Evolutionary conservation across 2,797 vertebrate genomes (phyloP), one percentile per base, ranked within the genome.

Genomic region (Astyanax mexicanus): DNA sequence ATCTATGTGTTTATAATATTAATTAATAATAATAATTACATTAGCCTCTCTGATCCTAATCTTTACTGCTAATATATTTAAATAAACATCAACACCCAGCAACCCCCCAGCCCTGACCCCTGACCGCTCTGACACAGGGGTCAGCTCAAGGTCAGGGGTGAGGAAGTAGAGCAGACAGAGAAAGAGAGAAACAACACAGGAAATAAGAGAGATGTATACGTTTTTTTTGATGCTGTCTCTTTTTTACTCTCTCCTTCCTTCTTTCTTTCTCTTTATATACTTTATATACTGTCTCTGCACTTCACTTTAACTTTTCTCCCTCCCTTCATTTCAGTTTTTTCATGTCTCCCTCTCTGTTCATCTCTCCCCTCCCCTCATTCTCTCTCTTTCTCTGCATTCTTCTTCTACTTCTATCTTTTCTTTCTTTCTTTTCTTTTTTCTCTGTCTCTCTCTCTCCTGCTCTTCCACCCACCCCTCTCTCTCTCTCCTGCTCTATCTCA

Each of bases 21-120:
- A n/a, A n/a, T n/a, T n/a, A n/a, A n/a, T n/a, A n/a, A n/a, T n/a
- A n/a, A n/a, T n/a, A n/a, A n/a, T n/a, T n/a, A n/a, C n/a, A n/a
- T n/a, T n/a, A n/a, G n/a, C n/a, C n/a, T n/a, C n/a, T n/a, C n/a
- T n/a, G n/a, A n/a, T n/a, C n/a, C n/a, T n/a, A n/a, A n/a, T n/a
- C n/a, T n/a, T n/a, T n/a, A n/a, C n/a, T n/a, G n/a, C n/a, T n/a
- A n/a, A n/a, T n/a, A n/a, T n/a, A n/a, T n/a, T n/a, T n/a, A n/a
- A n/a, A n/a, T n/a, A n/a, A n/a, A n/a, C n/a, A n/a, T n/a, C 15
- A 21, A 76, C 45, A 51, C 66, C 6, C 45, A 52, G 21, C 49
- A 60, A 19, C 19, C 65, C 51, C 42, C 75, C 55, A 55, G 42
- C 75, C 65, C 15, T 71, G 65, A 61, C 54, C 74, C 42, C 38